Evolutionary conservation across 2,888 invertebrate species (phyloP), one percentile per base, ranked within the genome.

Genomic region (Hemicrepidius hirtus): DNA sequence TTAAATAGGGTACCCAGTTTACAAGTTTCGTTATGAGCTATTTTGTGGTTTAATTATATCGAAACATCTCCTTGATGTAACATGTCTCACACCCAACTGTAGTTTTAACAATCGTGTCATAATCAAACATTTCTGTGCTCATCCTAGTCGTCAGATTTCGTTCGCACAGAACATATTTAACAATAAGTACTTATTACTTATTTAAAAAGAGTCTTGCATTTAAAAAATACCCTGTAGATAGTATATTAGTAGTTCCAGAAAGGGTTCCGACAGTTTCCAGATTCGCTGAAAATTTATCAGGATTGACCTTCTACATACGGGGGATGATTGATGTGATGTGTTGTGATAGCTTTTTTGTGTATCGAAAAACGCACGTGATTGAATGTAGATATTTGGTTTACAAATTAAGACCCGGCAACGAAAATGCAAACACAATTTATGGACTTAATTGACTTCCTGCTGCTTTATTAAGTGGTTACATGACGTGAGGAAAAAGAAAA

Each of bases 321-420:
- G 35, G 49, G 32, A 68, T 68, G 68, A 68, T 68, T 68, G 68
- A 64, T 64, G 64, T 32, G 50, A 68, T 68, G 53, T 60, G 35
- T 68, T 62, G 62, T 68, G 68, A 68, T 68, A 68, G 68, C 46
- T 60, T 68, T 68, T 62, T 60, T 49, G 35, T 49, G 50, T 60
- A 67, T 57, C 46, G 21, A 66, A 35, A 55, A 53, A 55, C 44
- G 28, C 57, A 68, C 49, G 59, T 68, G 49, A 40, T 62, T 40
- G 62, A 60, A 50, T 62, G 44, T 66, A 55, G 55, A 49, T 59
- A 62, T 60, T 62, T 62, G 62, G 50, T 62, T 68, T 50, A 40
- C 60, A 68, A 68, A 68, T 68, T 60, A 60, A 44, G 50, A 59
- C 37, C 24, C 49, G 28, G 28, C 44, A 59, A 16, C 46, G 46